phyloP scores from a whole-genome alignment of 2,888 invertebrate species.

The Archaeoteleia sp. region DNA sequence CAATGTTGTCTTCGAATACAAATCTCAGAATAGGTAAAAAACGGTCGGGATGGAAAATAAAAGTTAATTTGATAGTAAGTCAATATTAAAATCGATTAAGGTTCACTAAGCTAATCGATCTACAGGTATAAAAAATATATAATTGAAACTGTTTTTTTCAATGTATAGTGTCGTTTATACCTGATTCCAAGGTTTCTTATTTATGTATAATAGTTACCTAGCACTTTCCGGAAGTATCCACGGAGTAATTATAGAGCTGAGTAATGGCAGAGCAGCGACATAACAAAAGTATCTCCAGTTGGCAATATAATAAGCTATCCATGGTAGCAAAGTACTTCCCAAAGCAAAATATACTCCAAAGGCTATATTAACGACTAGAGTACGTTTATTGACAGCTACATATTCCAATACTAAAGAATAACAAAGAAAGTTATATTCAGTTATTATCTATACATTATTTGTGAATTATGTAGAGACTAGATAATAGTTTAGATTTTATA shows the following conservation, averaged over 20 bases:
- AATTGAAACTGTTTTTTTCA: too few species aligned
- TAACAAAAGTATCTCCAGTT: conserved; percentile 76
- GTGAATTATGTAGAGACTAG: too few species aligned
- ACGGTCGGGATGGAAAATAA: too few species aligned
- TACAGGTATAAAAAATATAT: too few species aligned
- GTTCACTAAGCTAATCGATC: too few species aligned
- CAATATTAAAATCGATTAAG: not conserved
- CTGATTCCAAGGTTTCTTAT: too few species aligned
- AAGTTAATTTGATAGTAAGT: not conserved
- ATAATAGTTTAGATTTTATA: too few species aligned
- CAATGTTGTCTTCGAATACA: too few species aligned
- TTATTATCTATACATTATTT: too few species aligned
- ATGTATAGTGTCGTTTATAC: too few species aligned
- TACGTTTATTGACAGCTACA: conserved; percentile 76
- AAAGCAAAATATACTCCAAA: conserved; percentile 76
- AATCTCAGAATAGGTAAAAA: too few species aligned
- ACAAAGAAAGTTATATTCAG: too few species aligned
- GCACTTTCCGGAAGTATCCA: conserved; percentile 77
- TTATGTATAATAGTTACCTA: conserved; percentile 73
- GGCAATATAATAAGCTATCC: conserved; percentile 75
- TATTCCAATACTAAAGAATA: conserved; percentile 78
- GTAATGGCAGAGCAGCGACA: conserved; percentile 74
- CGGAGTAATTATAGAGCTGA: conserved; percentile 73
- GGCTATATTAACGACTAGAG: conserved; percentile 76
- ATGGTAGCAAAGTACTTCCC: conserved; percentile 76